Base-by-base conservation (phyloP, 2,888 invertebrate genomes). In the Drosophila setosimentum region DNA sequence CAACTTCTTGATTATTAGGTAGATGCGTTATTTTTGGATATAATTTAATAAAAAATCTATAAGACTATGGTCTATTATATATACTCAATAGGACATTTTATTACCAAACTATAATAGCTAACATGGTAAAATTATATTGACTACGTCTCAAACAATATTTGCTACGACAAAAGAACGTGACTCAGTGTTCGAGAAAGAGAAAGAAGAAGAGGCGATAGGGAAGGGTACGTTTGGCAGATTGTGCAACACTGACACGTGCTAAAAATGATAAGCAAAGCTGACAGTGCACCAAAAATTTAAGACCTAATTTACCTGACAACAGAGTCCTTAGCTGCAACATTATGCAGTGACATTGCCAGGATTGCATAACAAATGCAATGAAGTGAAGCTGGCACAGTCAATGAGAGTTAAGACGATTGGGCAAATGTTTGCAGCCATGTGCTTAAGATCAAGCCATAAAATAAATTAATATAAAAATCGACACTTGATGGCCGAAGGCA, bases 231-330 rank as follows among this genome's bases (percentile, higher is more conserved):
- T 42, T 42, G 2, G 45, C 45, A 45, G 27, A 45, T 45, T 45
- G 45, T 45, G 45, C 45, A 45, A 45, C 21, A 45, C 24, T 45
- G 8, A 4, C 24, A 16, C 45, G 16, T 45, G 45, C 45, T 16
- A 45, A 24, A 45, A 45, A 27, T 16, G 24, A 24, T 24, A 45
- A 27, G 16, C 45, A 45, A 45, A 27, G 45, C 45, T 45, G 45
- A 45, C 45, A 45, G 16, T 45, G 45, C 45, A 45, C 1, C 24
- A 8, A 45, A 45, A 16, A 45, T 45, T 45, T 16, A 45, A 45
- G 24, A 24, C 45, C 24, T 45, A 24, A 45, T 45, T 45, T 45
- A 45, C 45, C 24, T 24, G 45, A 45, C 45, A 45, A 24, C 45
- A 8, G 8, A 45, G 8, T 8, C n/a, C 45, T 45, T 45, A 16